These are phyloP conservation scores for Hepsetus odoe DNA, from an alignment of 2,113 vertebrate species.

Conservation along the genomic window DNA sequence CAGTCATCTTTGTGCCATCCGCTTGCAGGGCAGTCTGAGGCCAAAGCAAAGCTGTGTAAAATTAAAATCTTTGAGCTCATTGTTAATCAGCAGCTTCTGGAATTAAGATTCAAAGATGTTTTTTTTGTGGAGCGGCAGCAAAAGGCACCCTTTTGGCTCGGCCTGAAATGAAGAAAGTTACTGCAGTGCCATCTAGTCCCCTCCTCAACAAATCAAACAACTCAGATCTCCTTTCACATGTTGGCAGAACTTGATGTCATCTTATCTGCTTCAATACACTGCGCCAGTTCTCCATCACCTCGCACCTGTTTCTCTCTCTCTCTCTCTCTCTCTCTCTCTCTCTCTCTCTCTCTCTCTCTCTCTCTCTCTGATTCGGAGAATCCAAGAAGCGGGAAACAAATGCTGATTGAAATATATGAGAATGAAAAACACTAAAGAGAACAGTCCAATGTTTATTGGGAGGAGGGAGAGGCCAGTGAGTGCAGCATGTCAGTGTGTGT, in stretches of 20 bases:
- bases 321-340: constrained; percentile 17
- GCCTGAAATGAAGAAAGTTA: constrained; percentile 42
- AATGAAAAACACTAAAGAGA: constrained; percentile 76
- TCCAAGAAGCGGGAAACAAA: constrained; percentile 69
- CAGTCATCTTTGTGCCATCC: constrained; percentile 52
- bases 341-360: constrained; percentile 9
- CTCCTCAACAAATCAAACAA: constrained; percentile 47
- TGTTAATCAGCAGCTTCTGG: constrained; percentile 33
- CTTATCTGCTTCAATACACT: neutral
- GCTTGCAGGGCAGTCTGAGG: neutral
- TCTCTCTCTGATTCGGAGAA: constrained; percentile 61
- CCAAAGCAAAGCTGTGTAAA: constrained; percentile 10
- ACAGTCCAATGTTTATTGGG: constrained; percentile 64
- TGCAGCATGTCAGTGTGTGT: constrained; percentile 10
- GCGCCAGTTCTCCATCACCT: constrained; percentile 45
- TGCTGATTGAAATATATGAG: constrained; percentile 66
- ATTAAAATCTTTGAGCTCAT: constrained; percentile 1
- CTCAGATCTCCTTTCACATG: constrained; percentile 23
- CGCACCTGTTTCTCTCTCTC: constrained; percentile 72
- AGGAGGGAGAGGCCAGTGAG: constrained; percentile 38
- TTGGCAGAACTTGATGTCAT: constrained; percentile 46
- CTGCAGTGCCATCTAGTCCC: constrained; percentile 9
- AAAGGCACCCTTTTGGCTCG: constrained; percentile 38
- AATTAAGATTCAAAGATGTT: constrained; percentile 52
- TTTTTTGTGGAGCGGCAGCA: constrained; percentile 28